Conservation (phyloP, 30 jellyfish, hydroid and myxozoan species). For the Hydractinia echinata region DNA sequence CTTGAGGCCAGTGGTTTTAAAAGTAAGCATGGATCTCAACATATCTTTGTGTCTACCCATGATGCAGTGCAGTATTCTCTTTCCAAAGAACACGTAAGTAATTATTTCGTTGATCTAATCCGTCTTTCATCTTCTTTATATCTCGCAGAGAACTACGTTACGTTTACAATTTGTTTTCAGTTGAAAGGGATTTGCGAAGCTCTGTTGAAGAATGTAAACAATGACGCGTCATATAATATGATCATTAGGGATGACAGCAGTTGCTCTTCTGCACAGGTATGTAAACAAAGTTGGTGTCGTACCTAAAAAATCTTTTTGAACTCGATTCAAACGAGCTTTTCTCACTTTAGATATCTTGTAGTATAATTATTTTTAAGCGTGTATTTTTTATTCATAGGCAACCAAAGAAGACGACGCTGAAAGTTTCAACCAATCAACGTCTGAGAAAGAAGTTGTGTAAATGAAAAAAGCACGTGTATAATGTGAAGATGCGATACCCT, state of each 20-base stretch:
- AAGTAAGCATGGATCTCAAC: slow-evolving; percentile 34
- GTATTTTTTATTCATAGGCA: no score
- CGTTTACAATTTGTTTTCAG: background rate
- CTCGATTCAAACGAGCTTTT: no score
- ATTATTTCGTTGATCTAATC: no score
- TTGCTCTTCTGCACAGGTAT: background rate
- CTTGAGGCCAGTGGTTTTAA: slow-evolving; percentile 65
- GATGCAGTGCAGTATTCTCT: slow-evolving; percentile 58
- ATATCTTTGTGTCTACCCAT: slow-evolving; percentile 64
- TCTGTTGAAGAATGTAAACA: slow-evolving; percentile 1
- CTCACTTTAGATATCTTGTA: no score
- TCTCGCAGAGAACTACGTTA: background rate
- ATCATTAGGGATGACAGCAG: background rate
- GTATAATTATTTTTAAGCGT: no score
- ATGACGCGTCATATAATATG: background rate
- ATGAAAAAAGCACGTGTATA: no score
- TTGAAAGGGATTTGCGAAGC: slow-evolving; percentile 1
- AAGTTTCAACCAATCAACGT: no score
- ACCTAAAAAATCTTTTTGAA: no score
- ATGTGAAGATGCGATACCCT: no score
- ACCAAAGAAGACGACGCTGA: no score
- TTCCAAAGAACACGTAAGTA: slow-evolving; percentile 24
- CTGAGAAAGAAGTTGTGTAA: no score
- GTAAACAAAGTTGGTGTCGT: no score
- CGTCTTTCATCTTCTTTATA: background rate